A percentile compares a stretch with the other conserved stretches of the same genome.
Conservation (phyloP, 2,888 invertebrate genomes). For the Ophion costatus region DNA sequence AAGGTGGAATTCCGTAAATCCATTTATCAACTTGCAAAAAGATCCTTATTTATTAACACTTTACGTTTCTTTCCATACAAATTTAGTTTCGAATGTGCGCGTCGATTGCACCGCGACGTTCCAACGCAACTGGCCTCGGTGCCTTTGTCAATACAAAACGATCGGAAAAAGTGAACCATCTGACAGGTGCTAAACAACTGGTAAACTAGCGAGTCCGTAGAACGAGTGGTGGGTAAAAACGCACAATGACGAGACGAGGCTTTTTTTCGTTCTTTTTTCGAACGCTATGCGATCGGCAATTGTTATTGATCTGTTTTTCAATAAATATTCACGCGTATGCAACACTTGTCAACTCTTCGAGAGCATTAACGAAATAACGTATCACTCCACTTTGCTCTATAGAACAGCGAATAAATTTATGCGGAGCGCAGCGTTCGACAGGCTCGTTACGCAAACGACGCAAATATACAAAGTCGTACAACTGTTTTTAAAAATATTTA, state of each 20-base stretch:
- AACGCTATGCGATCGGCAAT: conserved; percentile 20
- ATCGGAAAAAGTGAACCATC: conserved; percentile 42
- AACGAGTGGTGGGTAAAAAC: conserved; percentile 34
- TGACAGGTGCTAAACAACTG: conserved; percentile 65
- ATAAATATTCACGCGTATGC: conserved; percentile 23
- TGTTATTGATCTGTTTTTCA: conserved; percentile 10
- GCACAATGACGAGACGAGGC: conserved; percentile 5
- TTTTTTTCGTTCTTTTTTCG: conserved; percentile 10
- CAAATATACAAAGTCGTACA: background rate
- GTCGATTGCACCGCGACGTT: conserved; percentile 26
- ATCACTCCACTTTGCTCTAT: conserved; percentile 4
- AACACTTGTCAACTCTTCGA: conserved; percentile 11
- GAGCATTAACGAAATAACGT: conserved; percentile 39
- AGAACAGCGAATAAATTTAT: conserved; percentile 24
- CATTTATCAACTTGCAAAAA: conserved; percentile 31
- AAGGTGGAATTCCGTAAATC: conserved; percentile 22
- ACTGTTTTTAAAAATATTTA: background rate
- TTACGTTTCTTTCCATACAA: conserved; percentile 25
- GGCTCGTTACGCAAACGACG: background rate
- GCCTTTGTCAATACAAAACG: conserved; percentile 15
- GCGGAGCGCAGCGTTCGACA: background rate
- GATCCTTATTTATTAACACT: conserved; percentile 1
- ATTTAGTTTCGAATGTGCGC: conserved; percentile 46
- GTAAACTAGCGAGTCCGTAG: conserved; percentile 46
- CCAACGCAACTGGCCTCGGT: conserved; percentile 42